Evolutionary conservation across 1,140 invertebrate species (phyloP).

Genomic region (Neodiprion virginianus): DNA sequence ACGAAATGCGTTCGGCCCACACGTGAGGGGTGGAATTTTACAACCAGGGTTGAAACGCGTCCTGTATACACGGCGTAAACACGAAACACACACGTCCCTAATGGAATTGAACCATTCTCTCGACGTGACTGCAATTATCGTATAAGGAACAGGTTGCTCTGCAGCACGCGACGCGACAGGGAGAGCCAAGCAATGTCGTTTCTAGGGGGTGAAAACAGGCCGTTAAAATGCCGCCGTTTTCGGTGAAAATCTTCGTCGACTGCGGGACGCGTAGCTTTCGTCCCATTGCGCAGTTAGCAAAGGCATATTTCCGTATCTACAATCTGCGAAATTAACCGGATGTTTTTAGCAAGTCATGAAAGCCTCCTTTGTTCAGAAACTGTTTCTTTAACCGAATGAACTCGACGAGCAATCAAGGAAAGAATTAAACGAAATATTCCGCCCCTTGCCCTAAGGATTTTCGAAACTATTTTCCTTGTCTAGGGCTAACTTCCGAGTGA

Average conservation of each 20-base stretch:
- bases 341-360: no score
- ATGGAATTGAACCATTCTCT: conserved; percentile 7
- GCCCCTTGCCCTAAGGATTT: not conserved
- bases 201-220: not conserved
- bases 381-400: conserved; percentile 20
- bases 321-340: no score
- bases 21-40: not conserved
- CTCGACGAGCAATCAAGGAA: conserved; percentile 18
- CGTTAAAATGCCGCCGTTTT: conserved; percentile 30
- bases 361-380: conserved; percentile 18
- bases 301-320: conserved; percentile 33
- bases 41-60: not conserved
- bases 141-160: not conserved
- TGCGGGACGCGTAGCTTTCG: conserved; percentile 27
- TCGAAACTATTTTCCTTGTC: no score
- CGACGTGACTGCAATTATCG: not conserved
- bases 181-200: not conserved
- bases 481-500: no score
- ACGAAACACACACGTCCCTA: not conserved
- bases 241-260: conserved; percentile 34
- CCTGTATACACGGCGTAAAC: not conserved
- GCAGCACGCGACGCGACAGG: not conserved
- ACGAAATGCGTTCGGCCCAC: no score
- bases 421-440: not conserved
- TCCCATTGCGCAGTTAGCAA: conserved; percentile 39